Conservation (phyloP, 2,113 vertebrate species). For the Pteropus alecto region DNA sequence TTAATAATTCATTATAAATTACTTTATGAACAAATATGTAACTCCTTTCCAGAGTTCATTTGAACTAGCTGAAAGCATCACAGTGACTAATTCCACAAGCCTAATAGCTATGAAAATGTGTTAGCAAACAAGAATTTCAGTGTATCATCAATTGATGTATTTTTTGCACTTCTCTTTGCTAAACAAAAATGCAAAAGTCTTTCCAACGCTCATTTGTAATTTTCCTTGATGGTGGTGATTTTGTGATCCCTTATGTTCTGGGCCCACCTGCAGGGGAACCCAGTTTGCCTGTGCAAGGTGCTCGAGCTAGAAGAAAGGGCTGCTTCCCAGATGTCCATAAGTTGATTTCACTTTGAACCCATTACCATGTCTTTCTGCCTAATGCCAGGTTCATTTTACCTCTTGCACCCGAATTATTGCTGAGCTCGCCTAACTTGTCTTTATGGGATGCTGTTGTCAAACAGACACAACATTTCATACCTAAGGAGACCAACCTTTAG, state of each 20-base stretch:
- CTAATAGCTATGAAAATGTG: not conserved
- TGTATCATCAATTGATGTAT: not conserved
- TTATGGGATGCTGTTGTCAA: not conserved
- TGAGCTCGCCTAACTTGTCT: not conserved
- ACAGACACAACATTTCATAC: not conserved
- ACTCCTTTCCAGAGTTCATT: conserved; percentile 38
- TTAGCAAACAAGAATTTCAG: conserved; percentile 19
- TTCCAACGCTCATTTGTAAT: not conserved
- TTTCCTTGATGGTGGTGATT: not conserved
- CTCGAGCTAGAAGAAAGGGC: not conserved
- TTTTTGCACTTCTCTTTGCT: conserved; percentile 12
- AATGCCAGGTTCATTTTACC: not conserved
- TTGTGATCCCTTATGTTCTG: not conserved
- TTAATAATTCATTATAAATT: conserved; percentile 34
- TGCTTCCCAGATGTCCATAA: not conserved
- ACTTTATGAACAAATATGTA: conserved; percentile 14
- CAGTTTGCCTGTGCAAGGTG: not conserved
- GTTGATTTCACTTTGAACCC: not conserved
- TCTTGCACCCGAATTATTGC: not conserved
- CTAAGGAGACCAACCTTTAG: not conserved
- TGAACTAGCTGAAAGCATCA: not conserved
- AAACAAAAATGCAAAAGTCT: not conserved
- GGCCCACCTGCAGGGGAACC: not conserved
- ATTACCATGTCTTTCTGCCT: not conserved
- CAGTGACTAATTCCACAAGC: conserved; percentile 12